Conservation (phyloP, 2,113 vertebrate species). For the Mugil cephalus region DNA sequence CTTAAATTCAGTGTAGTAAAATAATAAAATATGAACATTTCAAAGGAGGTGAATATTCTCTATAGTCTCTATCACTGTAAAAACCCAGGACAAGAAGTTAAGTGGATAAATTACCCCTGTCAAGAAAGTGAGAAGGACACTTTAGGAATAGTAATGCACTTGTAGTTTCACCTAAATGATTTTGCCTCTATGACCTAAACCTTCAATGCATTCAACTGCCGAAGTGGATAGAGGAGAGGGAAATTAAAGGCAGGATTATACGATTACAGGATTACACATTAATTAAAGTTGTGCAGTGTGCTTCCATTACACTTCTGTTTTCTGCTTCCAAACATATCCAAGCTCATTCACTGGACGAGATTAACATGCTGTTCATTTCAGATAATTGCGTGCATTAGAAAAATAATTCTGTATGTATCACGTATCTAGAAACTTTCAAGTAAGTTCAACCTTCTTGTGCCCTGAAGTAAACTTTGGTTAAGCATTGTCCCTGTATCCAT, state of each 20-base stretch:
- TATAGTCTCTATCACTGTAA: no score
- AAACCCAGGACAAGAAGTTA: background rate
- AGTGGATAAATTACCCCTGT: conserved; percentile 5
- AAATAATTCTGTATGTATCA: background rate
- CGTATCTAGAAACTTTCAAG: background rate
- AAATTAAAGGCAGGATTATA: conserved; percentile 58
- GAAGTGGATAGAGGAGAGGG: conserved; percentile 11
- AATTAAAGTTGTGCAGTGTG: conserved; percentile 51
- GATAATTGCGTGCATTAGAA: background rate
- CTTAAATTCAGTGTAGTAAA: background rate
- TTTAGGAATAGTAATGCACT: background rate
- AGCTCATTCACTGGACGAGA: background rate
- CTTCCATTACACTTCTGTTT: conserved; percentile 36
- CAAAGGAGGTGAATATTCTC: background rate
- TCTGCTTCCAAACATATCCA: conserved; percentile 34
- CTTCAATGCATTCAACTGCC: conserved; percentile 28
- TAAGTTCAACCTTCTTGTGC: background rate
- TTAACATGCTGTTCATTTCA: background rate
- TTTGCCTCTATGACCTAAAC: conserved; percentile 2
- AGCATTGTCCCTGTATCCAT: conserved; percentile 5
- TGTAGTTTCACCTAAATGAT: conserved; percentile 15
- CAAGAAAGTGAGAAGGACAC: conserved; percentile 13
- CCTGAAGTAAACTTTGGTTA: conserved; percentile 1
- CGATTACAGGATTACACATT: conserved; percentile 63
- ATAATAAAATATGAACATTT: background rate